phyloP scores from a whole-genome alignment of 2,113 vertebrate genomes.

The Tachysurus vachellii region DNA sequence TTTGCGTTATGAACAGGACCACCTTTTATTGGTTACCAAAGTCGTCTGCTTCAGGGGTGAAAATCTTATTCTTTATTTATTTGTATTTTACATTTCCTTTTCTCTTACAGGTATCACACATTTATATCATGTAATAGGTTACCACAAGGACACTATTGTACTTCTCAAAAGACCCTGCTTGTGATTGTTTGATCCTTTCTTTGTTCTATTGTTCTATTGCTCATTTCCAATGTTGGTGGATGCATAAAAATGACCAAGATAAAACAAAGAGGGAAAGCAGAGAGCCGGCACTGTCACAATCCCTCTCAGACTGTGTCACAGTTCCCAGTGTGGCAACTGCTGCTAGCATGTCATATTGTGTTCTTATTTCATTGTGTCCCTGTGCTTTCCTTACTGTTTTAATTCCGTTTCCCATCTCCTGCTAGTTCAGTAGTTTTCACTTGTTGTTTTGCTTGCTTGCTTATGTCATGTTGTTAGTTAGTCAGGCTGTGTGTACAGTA shows the following conservation, averaged over 20 bases:
- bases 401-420: background rate
- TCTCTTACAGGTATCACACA: background rate
- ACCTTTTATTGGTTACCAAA: background rate
- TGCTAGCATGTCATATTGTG: background rate
- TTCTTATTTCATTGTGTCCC: background rate
- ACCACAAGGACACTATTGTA: background rate
- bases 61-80: background rate
- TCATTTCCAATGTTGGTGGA: background rate
- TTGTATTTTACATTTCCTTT: background rate
- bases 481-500: background rate
- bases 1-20: background rate
- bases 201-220: background rate
- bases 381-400: background rate
- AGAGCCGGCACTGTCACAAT: background rate
- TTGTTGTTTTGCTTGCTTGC: background rate
- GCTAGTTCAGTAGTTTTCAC: background rate
- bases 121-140: background rate
- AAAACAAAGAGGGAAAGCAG: background rate
- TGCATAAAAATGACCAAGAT: background rate
- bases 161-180: background rate
- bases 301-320: background rate
- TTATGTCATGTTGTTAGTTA: background rate
- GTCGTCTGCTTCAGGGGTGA: background rate
- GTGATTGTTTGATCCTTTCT: background rate
- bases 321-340: background rate